phyloP scores from a whole-genome alignment of 1,140 invertebrate genomes.

The Diorhabda carinulata region DNA sequence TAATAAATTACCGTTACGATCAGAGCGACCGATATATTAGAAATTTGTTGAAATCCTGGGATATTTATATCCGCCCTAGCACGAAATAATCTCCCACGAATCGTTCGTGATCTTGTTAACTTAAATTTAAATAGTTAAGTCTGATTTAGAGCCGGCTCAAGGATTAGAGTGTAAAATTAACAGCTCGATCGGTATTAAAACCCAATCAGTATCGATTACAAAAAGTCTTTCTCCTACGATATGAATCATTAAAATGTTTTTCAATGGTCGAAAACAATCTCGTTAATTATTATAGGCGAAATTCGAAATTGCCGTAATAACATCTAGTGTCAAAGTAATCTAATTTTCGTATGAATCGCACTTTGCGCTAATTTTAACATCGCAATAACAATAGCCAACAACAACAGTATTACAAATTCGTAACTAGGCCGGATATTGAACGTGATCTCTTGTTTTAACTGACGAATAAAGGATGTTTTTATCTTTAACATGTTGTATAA shows the following conservation, averaged over 20 bases:
- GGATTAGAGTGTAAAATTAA: slow-evolving; percentile 6
- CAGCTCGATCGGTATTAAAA: not conserved
- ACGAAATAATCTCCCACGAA: slow-evolving; percentile 8
- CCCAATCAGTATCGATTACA: too few relatives aligned
- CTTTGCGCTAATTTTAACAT: slow-evolving; percentile 1
- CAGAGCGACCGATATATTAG: not conserved
- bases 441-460: too few relatives aligned
- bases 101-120: slow-evolving; percentile 14
- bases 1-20: not conserved
- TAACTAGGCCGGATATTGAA: not conserved
- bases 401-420: slow-evolving; percentile 10
- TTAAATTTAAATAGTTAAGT: slow-evolving; percentile 10
- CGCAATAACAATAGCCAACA: slow-evolving; percentile 1
- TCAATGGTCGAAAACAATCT: too few relatives aligned
- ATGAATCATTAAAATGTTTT: too few relatives aligned
- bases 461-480: too few relatives aligned
- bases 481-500: too few relatives aligned
- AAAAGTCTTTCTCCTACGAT: too few relatives aligned
- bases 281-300: not conserved
- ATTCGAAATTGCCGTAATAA: not conserved
- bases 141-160: slow-evolving; percentile 6
- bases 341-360: not conserved
- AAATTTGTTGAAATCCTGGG: slow-evolving; percentile 5
- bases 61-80: slow-evolving; percentile 5
- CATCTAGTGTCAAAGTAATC: slow-evolving; percentile 2